A percentile compares a stretch with the other conserved stretches of the same genome.
Evolutionary conservation across 2,888 invertebrate genomes (phyloP).

Genomic region (Eurytoma adleriae): DNA sequence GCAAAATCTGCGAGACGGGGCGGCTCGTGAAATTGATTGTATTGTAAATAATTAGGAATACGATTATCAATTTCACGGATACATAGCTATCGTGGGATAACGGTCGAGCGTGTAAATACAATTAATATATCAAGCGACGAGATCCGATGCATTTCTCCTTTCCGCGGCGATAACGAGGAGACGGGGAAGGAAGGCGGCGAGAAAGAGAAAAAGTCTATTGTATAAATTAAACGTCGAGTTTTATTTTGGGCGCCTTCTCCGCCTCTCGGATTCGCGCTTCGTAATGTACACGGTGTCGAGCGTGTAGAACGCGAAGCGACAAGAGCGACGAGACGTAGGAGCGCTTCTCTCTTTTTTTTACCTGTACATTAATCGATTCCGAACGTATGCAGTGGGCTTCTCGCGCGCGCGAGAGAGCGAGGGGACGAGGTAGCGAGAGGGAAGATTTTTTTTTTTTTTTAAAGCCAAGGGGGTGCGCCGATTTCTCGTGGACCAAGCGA

Average conservation of each 20-base stretch:
- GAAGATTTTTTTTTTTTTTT: slow-evolving; percentile 16
- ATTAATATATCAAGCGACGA: slow-evolving; percentile 26
- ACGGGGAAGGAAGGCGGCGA: slow-evolving; percentile 4
- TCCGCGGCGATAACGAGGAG: slow-evolving; percentile 54
- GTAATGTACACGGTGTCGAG: slow-evolving; percentile 4
- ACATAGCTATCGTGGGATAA: slow-evolving; percentile 19
- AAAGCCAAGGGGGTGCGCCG: slow-evolving; percentile 37
- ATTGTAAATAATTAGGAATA: slow-evolving; percentile 67
- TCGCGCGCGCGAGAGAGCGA: not conserved
- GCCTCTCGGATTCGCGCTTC: slow-evolving; percentile 24
- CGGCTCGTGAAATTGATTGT: slow-evolving; percentile 54
- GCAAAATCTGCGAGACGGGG: no score
- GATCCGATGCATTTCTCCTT: slow-evolving; percentile 32
- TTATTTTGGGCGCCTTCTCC: slow-evolving; percentile 49
- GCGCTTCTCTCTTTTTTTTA: slow-evolving; percentile 35
- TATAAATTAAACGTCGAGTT: slow-evolving; percentile 64
- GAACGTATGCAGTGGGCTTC: slow-evolving; percentile 32
- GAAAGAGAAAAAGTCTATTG: slow-evolving; percentile 14
- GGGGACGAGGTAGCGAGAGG: not conserved
- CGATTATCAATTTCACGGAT: slow-evolving; percentile 35
- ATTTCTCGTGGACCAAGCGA: slow-evolving; percentile 64
- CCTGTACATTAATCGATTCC: slow-evolving; percentile 46
- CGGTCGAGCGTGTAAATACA: slow-evolving; percentile 35
- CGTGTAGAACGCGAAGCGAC: slow-evolving; percentile 18
- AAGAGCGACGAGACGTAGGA: not conserved